These are phyloP conservation scores for Syrmaticus mikado DNA, from an alignment of 2,113 vertebrate species.

Conservation along the genomic window DNA sequence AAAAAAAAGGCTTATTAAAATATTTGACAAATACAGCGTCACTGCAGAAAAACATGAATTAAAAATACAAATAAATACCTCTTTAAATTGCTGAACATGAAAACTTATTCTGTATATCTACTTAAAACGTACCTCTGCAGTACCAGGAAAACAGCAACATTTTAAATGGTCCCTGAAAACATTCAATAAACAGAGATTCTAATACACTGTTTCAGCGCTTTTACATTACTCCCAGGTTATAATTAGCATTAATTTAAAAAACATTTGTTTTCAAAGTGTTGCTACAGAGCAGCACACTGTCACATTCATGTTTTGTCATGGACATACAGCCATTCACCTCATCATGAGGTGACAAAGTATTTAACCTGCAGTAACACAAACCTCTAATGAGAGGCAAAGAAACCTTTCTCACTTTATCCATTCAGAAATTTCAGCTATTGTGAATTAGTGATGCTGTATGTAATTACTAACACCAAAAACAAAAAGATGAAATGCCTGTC, in stretches of 20 bases:
- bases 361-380: conserved; percentile 13
- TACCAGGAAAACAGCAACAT: background rate
- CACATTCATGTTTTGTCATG: background rate
- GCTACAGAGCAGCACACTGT: background rate
- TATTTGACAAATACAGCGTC: background rate
- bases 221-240: background rate
- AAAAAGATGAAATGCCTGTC: conserved; percentile 1
- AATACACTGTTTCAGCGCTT: background rate
- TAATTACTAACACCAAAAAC: conserved; percentile 9
- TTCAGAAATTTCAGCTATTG: background rate
- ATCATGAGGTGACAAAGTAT: background rate
- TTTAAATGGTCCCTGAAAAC: background rate
- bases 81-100: background rate
- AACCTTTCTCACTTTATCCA: background rate
- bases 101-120: background rate
- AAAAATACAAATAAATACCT: background rate
- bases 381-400: background rate
- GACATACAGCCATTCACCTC: background rate
- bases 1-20: background rate
- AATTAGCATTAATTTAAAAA: background rate
- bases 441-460: background rate
- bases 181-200: background rate
- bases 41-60: background rate
- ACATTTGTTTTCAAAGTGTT: background rate
- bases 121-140: background rate